Evolutionary conservation across 2,888 invertebrate genomes (phyloP), one percentile per base, ranked within the genome.

Genomic region (Xestia c-nigrum): DNA sequence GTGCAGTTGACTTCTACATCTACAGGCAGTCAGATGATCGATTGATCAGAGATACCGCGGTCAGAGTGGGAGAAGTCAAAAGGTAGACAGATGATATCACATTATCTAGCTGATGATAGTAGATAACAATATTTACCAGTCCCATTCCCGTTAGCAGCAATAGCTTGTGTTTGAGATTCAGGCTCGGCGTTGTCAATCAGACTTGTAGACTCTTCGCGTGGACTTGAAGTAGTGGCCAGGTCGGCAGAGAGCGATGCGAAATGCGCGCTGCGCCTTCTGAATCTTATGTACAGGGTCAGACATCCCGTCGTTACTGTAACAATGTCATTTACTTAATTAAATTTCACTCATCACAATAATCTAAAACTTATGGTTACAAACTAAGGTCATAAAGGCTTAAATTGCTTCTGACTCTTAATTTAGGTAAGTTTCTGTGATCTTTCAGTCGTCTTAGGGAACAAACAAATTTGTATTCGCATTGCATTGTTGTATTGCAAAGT

Each of bases 241-340:
- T 97, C 98, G 31, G 97, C 97, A 0, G 97, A 96, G n/a, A 97
- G 93, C 6, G 97, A 97, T 78, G 97, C 93, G 91, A 98, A 98
- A 87, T 97, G 97, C n/a, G 97, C 97, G 88, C 97, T 97, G 81
- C 98, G 97, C 59, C 98, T 97, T 68, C 98, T 97, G 92, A 98
- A 98, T 55, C 99, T 97, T 90, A 99, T 98, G 94, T 99, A 98
- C 75, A 99, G 94, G 50, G 99, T 98, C 77, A 99, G 96, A 90
- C 98, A 98, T 2, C 98, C 98, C 6, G 98, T 97, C 0, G 98
- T 98, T 68, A 99, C 98, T 98, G 94, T 9, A 92, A 96, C 84
- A 74, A 85, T 46, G 89, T 24, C 2, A 24, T 19, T 24, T n/a
- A n/a, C n/a, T n/a, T 19, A 6, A 40, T 55, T 10, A 55, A 68